Evolutionary conservation across 2,797 vertebrate genomes (phyloP).

Genomic region (Anisognathus igniventris): DNA sequence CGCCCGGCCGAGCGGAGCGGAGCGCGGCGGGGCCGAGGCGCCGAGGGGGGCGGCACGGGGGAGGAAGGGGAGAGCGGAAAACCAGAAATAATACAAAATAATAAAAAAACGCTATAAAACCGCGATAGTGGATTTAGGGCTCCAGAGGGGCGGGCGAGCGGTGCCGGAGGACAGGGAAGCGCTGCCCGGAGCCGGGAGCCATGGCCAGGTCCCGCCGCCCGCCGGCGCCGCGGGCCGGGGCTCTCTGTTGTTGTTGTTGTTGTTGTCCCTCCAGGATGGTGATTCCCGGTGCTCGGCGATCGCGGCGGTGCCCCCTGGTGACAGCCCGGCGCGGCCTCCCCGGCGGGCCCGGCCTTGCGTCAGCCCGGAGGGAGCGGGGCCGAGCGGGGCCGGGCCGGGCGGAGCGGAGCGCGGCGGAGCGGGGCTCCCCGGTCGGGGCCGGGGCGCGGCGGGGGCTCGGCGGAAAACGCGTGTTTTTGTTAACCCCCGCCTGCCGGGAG

Average conservation of each 20-base stretch:
- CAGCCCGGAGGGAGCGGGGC: not conserved
- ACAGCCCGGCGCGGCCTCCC: not conserved
- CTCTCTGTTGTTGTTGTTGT: not conserved
- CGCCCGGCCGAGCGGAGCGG: not conserved
- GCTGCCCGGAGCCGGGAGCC: not conserved
- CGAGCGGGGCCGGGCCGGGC: not conserved
- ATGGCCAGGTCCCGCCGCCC: not conserved
- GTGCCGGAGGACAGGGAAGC: not conserved
- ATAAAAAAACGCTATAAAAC: not conserved
- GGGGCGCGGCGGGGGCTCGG: not conserved
- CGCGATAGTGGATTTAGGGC: not conserved
- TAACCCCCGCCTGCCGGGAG: not conserved
- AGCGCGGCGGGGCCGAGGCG: not conserved
- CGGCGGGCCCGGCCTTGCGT: not conserved
- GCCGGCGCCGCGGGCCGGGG: not conserved
- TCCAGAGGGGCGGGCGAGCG: not conserved
- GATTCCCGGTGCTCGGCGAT: not conserved
- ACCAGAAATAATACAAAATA: not conserved
- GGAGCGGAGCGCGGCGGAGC: not conserved
- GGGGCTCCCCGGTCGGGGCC: not conserved
- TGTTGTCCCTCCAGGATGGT: slow-evolving; percentile 6
- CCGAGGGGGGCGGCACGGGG: not conserved
- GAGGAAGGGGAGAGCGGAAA: not conserved
- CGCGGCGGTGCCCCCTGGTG: not conserved
- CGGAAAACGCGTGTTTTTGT: not conserved